phyloP scores from a whole-genome alignment of 2,113 vertebrate genomes.

The Sterrhoptilus dennistouni region DNA sequence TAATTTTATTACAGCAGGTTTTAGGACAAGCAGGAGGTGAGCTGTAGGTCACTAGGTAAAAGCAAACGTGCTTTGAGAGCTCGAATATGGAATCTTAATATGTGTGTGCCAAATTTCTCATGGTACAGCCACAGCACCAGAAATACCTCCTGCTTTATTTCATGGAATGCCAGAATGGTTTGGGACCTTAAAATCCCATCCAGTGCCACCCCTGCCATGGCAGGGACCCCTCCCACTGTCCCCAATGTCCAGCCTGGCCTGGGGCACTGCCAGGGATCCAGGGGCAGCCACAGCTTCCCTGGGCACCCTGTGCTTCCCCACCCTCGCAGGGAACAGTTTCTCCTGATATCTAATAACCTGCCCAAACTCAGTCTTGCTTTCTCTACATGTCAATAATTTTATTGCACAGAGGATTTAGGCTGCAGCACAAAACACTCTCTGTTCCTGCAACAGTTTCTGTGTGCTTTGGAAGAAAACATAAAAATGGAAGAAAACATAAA shows the following conservation, averaged over 20 bases:
- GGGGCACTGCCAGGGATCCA: neutral
- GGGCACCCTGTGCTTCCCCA: neutral
- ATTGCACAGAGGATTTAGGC: neutral
- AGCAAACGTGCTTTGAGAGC: rapidly evolving
- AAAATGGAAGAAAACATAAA: neutral
- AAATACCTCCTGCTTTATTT: neutral
- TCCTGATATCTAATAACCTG: neutral
- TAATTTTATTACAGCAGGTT: neutral
- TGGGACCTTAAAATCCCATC: neutral
- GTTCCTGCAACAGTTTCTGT: neutral
- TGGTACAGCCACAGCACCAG: neutral
- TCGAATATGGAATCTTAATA: rapidly evolving
- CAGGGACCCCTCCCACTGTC: neutral
- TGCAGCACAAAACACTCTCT: neutral
- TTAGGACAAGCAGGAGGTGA: neutral
- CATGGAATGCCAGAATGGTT: neutral
- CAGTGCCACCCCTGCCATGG: neutral
- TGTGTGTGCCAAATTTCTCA: rapidly evolving
- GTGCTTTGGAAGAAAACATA: neutral
- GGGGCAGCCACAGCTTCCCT: neutral
- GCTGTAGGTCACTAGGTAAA: neutral
- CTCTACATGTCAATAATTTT: rapidly evolving
- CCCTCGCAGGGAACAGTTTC: neutral
- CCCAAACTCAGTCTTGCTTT: neutral
- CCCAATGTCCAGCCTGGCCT: neutral